Base-by-base conservation (phyloP, 2,888 invertebrate genomes). In the Chrysopilus asiliformis region DNA sequence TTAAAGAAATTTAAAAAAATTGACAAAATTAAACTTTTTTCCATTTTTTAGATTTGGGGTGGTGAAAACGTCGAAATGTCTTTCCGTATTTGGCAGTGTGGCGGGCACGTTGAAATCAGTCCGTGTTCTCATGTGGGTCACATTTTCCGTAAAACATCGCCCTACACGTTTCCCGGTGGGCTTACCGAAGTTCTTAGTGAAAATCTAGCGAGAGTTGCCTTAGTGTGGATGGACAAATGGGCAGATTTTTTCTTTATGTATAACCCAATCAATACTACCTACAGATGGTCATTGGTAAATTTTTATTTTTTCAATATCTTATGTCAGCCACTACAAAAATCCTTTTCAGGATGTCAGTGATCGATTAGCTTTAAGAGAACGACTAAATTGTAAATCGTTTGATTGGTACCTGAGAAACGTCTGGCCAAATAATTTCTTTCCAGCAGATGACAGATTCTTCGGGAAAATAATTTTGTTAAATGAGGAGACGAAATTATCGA, bases 191-290 rank as follows among this genome's bases (percentile, higher is more conserved):
- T 59, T 3, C 68, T 97, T 2, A 83, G 86, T 47, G 32, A 32
- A 28, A 98, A 98, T 65, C 68, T 94, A 22, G 91, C 90, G 0
- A 68, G 98, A 39, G 93, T 91, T 0, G 94, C 94, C 1, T 70
- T 84, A 3, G 95, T 95, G 0, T 98, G 97, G 97, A 86, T 98
- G 85, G 97, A 97, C 55, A 85, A 95, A 37, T 95, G 94, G 84
- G 81, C 85, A 9, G 79, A 85, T 43, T 91, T 93, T 60, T 87
- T 79, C 53, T 87, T 89, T 57, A 84, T 83, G 55, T 83, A 87
- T 49, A 89, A 86, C 53, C 77, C 72, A 46, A 71, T 78, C 25
- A 74, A 60, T 10, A 36, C 53, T 10, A 22, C 22, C 16, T 14
- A 15, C 12, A 31, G 16, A 13, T 7, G 16, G n/a, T 15, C 17